A percentile compares a stretch with the other conserved stretches of the same genome.
These are phyloP conservation scores for Lagocephalus sceleratus DNA, from an alignment of 2,797 vertebrate species.

Conservation along the genomic window DNA sequence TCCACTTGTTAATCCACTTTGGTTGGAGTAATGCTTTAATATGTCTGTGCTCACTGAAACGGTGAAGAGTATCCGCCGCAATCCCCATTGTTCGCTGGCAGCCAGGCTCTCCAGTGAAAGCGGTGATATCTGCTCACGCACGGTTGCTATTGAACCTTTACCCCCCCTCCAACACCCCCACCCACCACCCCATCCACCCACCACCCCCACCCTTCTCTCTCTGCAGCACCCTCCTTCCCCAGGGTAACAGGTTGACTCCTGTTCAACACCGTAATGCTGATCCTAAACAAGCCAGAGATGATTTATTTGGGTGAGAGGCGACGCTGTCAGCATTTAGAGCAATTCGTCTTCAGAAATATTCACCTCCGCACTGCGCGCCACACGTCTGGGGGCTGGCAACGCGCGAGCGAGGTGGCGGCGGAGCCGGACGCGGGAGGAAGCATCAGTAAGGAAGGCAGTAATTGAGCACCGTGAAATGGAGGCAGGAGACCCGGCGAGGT, in stretches of 20 bases:
- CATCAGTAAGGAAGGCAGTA: no score
- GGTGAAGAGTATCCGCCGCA: conserved; percentile 19
- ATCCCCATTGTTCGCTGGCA: conserved; percentile 34
- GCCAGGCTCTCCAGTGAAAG: conserved; percentile 26
- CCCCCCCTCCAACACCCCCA: conserved; percentile 26
- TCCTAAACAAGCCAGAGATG: conserved; percentile 2
- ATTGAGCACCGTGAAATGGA: no score
- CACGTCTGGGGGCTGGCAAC: no score
- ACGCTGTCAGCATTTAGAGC: no score
- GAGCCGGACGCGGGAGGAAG: no score
- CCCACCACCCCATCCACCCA: conserved; percentile 34
- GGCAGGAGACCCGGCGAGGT: no score
- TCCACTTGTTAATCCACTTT: conserved; percentile 26
- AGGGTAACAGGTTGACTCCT: conserved; percentile 23
- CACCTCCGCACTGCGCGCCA: no score
- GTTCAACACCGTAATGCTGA: conserved; percentile 6
- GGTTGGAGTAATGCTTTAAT: conserved; percentile 12
- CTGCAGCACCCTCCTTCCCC: conserved; percentile 27
- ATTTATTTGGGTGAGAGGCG: no score
- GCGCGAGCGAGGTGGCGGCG: no score
- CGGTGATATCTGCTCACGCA: no score
- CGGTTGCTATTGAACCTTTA: background rate
- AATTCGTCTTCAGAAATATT: no score
- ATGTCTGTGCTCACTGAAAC: conserved; percentile 42
- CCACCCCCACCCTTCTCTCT: conserved; percentile 1